Evolutionary conservation across 2,797 vertebrate genomes (phyloP).

Genomic region (Podarcis lilfordi): DNA sequence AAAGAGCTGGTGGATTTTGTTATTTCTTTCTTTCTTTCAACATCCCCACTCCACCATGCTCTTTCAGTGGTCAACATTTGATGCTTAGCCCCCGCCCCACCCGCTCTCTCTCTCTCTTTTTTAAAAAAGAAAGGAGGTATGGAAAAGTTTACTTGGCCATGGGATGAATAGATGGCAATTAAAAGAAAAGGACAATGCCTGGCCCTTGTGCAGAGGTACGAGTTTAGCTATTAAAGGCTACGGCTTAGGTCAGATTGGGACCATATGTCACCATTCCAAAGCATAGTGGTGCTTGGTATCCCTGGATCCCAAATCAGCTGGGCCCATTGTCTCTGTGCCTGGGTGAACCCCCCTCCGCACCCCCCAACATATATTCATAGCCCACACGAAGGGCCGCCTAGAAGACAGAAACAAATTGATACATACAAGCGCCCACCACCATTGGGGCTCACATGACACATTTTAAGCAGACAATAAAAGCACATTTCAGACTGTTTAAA

Average conservation of each 20-base stretch:
- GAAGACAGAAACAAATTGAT: conserved; percentile 97
- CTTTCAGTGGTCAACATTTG: neutral
- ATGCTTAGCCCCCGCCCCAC: neutral
- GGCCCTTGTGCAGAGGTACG: conserved; percentile 56
- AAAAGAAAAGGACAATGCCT: conserved; percentile 60
- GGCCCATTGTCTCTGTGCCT: conserved; percentile 81
- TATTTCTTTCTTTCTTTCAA: conserved; percentile 27
- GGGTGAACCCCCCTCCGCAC: conserved; percentile 82
- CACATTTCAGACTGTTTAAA: conserved; percentile 88
- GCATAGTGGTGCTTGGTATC: conserved; percentile 85
- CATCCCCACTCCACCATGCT: conserved; percentile 14
- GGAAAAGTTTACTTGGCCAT: conserved; percentile 88
- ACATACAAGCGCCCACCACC: conserved; percentile 86
- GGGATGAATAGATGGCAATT: conserved; percentile 81
- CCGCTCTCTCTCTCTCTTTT: neutral
- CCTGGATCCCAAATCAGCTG: conserved; percentile 90
- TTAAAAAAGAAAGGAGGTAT: conserved; percentile 65
- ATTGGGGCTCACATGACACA: conserved; percentile 85
- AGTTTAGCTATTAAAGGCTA: conserved; percentile 83
- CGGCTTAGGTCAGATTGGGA: conserved; percentile 84
- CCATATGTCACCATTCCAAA: conserved; percentile 95
- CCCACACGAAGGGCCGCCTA: conserved; percentile 76
- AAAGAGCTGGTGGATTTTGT: neutral
- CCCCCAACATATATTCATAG: conserved; percentile 94
- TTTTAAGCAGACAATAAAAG: conserved; percentile 88